Base-by-base conservation (phyloP, 1,140 invertebrate genomes). In the Aphaenogaster ashmeadi region DNA sequence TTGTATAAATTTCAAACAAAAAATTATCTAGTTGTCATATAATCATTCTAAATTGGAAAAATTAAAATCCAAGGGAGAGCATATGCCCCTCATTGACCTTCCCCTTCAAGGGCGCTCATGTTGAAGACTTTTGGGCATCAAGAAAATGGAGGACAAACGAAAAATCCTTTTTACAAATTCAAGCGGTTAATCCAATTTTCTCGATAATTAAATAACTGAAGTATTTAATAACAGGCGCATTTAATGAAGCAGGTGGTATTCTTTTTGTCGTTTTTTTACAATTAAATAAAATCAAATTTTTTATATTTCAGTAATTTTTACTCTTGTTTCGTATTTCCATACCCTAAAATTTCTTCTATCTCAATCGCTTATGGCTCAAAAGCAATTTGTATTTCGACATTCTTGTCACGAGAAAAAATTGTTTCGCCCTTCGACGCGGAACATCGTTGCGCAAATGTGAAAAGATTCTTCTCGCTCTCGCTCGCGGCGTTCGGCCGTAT, bases 341-440 rank as follows among this genome's bases (percentile, higher is more conserved):
- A 15, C 3, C 3, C 8, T 9, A 2, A 36, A 72, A 52, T 52
- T 36, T 1, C 1, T 33, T 60, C 2, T 50, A 47, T 60, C 3
- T 77, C 21, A 21, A 27, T 77, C 38, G 7, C 8, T 77, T 27
- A 11, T 18, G 44, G 18, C 18, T 62, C 15, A 6, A 41, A 38
- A 62, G 4, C n/a, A 33, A 9, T 78, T 21, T 67, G 21, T 9
- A 27, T 15, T 67, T 21, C n/a, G 13, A 66, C 13, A 77, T 7
- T 78, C 13, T 78, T 9, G 33, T 13, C 36, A 38, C 18, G 3
- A 78, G 38, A 36, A 67, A n/a, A 33, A 33, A 79, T 78, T 47
- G 8, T 33, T 62, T 62, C 41, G 1, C 5, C 18, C 21, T 52
- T 33, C 41, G 38, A 62, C 18, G 13, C 38, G 27, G 4, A 41